These are phyloP conservation scores for Tragelaphus buxtoni DNA, from an alignment of 2,113 vertebrate species.

Conservation along the genomic window DNA sequence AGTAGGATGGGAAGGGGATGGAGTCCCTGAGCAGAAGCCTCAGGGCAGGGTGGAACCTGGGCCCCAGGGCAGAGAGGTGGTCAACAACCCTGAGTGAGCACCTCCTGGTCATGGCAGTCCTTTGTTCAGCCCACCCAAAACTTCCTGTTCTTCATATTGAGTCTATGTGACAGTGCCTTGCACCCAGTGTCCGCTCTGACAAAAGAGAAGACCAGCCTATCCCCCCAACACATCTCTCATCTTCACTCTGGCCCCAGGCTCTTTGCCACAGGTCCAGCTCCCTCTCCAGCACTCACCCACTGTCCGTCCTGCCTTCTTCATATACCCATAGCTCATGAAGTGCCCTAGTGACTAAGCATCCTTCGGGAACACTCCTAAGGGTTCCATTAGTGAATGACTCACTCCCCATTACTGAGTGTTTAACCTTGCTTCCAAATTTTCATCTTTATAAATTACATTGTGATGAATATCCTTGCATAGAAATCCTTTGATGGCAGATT, in stretches of 20 bases:
- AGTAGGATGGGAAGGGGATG: not conserved
- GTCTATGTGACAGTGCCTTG: not conserved
- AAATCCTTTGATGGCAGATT: not conserved
- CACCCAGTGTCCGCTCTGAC: not conserved
- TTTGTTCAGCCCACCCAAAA: not conserved
- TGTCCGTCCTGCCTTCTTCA: not conserved
- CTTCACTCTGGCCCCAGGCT: not conserved
- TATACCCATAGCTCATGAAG: not conserved
- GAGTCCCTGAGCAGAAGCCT: fast-evolving
- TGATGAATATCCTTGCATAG: not conserved
- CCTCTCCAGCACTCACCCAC: not conserved
- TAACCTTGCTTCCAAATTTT: not conserved
- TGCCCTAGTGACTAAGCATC: not conserved
- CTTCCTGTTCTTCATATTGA: not conserved
- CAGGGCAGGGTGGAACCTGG: not conserved
- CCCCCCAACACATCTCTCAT: not conserved
- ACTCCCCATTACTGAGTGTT: not conserved
- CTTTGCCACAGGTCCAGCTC: not conserved
- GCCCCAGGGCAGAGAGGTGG: not conserved
- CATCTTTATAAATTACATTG: not conserved
- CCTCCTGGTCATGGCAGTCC: too few species aligned
- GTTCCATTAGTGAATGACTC: not conserved
- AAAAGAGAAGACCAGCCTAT: fast-evolving
- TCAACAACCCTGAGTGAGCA: not conserved
- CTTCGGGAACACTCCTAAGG: not conserved